Percentiles rank a stretch among this genome's conserved stretches.
Evolutionary conservation across 2,888 invertebrate species (phyloP).

Genomic region (Lasius fuliginosus): DNA sequence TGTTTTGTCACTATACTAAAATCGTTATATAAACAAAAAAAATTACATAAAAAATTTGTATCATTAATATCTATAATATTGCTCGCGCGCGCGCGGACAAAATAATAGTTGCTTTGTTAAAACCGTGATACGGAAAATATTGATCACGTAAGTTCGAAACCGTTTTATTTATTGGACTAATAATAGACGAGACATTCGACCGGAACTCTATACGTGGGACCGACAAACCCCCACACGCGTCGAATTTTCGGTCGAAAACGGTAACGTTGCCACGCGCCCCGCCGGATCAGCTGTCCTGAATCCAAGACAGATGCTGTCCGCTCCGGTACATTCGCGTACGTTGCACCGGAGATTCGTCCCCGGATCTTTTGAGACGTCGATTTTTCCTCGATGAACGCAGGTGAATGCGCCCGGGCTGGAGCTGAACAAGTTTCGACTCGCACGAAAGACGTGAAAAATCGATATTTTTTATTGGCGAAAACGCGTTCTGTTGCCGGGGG

Average conservation of each 20-base stretch:
- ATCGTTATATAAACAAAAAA: neutral
- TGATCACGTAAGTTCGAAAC: conserved; percentile 15
- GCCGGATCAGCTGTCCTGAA: conserved; percentile 78
- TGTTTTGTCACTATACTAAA: neutral
- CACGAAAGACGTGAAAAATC: conserved; percentile 66
- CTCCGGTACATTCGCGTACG: conserved; percentile 64
- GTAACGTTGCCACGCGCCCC: conserved; percentile 77
- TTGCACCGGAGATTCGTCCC: conserved; percentile 63
- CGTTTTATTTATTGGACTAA: conserved; percentile 69
- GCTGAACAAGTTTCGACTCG: conserved; percentile 75
- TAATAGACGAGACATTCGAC: conserved; percentile 72
- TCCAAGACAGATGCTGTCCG: conserved; percentile 73
- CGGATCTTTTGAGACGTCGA: conserved; percentile 70
- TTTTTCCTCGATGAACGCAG: conserved; percentile 79
- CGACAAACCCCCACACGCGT: conserved; percentile 60
- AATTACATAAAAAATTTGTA: neutral
- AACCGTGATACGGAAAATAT: neutral
- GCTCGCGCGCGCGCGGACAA: neutral
- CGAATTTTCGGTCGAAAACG: conserved; percentile 73
- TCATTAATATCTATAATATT: neutral
- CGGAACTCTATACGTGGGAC: conserved; percentile 59
- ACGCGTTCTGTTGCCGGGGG: conserved; percentile 45
- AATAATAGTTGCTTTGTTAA: neutral
- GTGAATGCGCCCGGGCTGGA: conserved; percentile 71
- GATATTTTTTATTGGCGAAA: conserved; percentile 58